These are phyloP conservation scores for Tribolium madens DNA, from an alignment of 1,140 invertebrate genomes.

Conservation along the genomic window DNA sequence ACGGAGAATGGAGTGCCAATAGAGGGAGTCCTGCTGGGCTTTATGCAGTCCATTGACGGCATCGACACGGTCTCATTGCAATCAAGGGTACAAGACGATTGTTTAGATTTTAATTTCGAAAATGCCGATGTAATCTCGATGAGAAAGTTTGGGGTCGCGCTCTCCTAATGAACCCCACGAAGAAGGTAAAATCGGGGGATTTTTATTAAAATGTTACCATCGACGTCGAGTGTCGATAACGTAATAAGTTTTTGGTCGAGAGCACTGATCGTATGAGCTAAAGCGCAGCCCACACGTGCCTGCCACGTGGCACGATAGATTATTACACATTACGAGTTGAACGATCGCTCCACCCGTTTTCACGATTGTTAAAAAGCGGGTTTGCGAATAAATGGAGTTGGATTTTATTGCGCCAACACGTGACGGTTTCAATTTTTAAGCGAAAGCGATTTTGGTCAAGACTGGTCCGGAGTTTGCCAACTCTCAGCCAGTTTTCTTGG, in stretches of 20 bases:
- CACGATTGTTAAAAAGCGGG: conserved; percentile 27
- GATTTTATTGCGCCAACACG: conserved; percentile 15
- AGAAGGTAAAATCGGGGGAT: background rate
- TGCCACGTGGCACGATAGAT: conserved; percentile 45
- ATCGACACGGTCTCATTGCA: conserved; percentile 57
- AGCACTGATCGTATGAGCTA: conserved; percentile 10
- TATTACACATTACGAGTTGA: conserved; percentile 47
- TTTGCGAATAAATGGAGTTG: conserved; percentile 1
- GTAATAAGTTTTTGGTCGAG: conserved; percentile 50
- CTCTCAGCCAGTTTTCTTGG: conserved; percentile 49
- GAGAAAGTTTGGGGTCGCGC: conserved; percentile 56
- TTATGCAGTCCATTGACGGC: conserved; percentile 58
- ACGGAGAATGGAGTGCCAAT: conserved; percentile 59
- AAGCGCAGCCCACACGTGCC: conserved; percentile 41
- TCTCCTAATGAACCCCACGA: conserved; percentile 19
- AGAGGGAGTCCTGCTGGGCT: conserved; percentile 56
- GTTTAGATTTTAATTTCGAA: conserved; percentile 61
- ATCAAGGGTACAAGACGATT: conserved; percentile 57
- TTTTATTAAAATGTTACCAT: conserved; percentile 33
- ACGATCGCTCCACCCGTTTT: background rate
- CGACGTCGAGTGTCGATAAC: conserved; percentile 35
- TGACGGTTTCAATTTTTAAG: conserved; percentile 6
- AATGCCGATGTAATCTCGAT: conserved; percentile 60
- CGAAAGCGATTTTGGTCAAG: conserved; percentile 13
- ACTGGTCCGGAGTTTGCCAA: background rate